Evolutionary conservation across 2,113 vertebrate genomes (phyloP), one percentile per base, ranked within the genome.

Genomic region (Macquaria australasica): DNA sequence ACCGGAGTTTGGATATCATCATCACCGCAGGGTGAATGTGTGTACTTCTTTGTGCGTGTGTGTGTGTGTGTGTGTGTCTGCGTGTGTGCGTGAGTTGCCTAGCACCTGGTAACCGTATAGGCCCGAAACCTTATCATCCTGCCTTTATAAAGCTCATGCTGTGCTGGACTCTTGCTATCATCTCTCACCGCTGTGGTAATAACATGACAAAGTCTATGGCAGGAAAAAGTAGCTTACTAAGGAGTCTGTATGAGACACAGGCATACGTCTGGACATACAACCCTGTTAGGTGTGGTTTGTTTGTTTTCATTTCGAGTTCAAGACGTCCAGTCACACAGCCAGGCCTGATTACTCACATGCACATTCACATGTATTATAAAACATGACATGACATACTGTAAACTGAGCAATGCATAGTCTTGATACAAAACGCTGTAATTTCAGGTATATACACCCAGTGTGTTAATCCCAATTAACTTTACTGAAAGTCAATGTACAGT

Each of bases 101-200:
- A 92, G 93, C 94, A 95, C 87, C 91, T 89, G 87, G 91, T 95
- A 95, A 94, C 90, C 45, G 78, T 89, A 95, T 86, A 91, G 83
- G 85, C 63, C 3, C 6, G 83, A 90, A 92, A 92, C 91, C 89
- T 89, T 93, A 94, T 93, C 86, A 77, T 86, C 75, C 71, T 73
- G 81, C 71, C 67, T 77, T 87, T 21, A 56, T 64, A 74, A 71
- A 79, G 89, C 66, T 89, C 82, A 55, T 48, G 56, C 83, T 79
- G 83, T 81, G 41, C 79, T 75, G 78, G 62, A 75, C 60, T 80
- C 39, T 82, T 72, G 51, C 68, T 88, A 73, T 71, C 64, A 2
- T 50, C 77, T 82, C 45, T 83, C 43, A 45, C n/a, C 3, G 28
- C 15, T 64, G 25, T 39, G 45, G 66, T 77, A 77, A 77, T n/a